Base-by-base conservation (phyloP, 2,888 invertebrate species). In the Priocnemis perturbator region DNA sequence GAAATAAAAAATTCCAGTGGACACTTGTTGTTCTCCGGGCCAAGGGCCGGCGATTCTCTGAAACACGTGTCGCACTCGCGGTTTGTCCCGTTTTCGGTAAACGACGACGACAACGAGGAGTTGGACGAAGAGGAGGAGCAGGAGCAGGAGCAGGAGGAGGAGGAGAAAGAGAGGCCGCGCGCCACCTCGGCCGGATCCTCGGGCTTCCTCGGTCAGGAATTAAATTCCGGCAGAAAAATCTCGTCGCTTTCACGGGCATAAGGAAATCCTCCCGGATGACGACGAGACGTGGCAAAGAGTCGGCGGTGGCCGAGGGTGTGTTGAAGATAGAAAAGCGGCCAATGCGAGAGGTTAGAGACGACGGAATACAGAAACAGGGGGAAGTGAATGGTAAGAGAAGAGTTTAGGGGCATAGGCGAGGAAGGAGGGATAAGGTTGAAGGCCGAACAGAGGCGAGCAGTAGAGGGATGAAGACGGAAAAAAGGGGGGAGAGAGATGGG, bases 401-500 rank as follows among this genome's bases (percentile, higher is more conserved):
- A 67, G 69, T 68, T 69, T 73, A 66, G 69, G 71, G 73, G 73
- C 47, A 55, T 71, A 68, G 77, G 77, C 74, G 71, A 11, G 37
- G 7, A 37, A 11, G 37, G 14, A 37, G 26, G 26, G 26, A 26
- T 5, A 5, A 26, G 5, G 26, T 2, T 26, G 26, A 26, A 26
- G n/a, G n/a, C n/a, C n/a, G n/a, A n/a, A 3, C 5, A 26, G 26
- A 26, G 2, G 26, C n/a, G n/a, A n/a, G n/a, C 5, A 26, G 26
- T 5, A 26, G 78, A 71, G 69, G 74, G 64, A 69, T 66, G 76
- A 76, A 66, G 64, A 67, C 67, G 67, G 55, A 55, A 71, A 63
- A 73, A 75, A 73, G 74, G 64, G 68, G 81, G 77, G 79, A 81
- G 81, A 80, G 83, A 83, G 81, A 84, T 83, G 78, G 81, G 81